Percentiles rank a stretch among this genome's conserved stretches.
Conservation (phyloP, 2,888 invertebrate species). For the Keiferia lycopersicella region DNA sequence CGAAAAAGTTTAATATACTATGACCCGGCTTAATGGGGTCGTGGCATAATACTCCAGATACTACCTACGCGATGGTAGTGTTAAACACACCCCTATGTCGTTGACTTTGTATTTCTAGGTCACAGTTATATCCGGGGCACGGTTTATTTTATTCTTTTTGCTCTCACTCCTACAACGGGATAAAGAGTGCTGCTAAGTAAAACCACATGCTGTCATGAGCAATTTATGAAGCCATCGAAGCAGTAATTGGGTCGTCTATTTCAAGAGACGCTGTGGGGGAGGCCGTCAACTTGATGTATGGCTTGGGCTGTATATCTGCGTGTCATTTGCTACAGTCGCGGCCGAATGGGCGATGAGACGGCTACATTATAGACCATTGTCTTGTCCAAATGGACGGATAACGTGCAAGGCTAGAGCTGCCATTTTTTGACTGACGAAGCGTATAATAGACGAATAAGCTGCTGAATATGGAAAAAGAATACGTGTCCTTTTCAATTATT, state of each 20-base stretch:
- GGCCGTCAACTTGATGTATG: slow-evolving; percentile 26
- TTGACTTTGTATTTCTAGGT: slow-evolving; percentile 23
- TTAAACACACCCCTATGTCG: slow-evolving; percentile 44
- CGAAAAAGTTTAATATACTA: slow-evolving; percentile 36
- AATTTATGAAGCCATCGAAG: slow-evolving; percentile 23
- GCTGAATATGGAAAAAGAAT: not conserved
- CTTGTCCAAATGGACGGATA: slow-evolving; percentile 5
- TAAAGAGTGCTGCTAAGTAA: not conserved
- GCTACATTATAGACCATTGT: slow-evolving; percentile 9
- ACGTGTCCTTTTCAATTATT: not conserved
- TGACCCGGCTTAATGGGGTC: slow-evolving; percentile 50
- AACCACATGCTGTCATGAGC: not conserved
- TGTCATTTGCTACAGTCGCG: slow-evolving; percentile 46
- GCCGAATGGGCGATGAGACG: slow-evolving; percentile 35
- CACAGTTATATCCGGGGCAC: not conserved
- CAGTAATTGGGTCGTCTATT: slow-evolving; percentile 29
- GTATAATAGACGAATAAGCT: not conserved
- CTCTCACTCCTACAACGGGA: not conserved
- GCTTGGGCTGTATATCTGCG: slow-evolving; percentile 18
- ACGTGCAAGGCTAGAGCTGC: not conserved
- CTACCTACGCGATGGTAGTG: slow-evolving; percentile 41
- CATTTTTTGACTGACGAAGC: not conserved
- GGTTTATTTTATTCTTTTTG: not conserved
- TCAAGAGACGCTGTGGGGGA: slow-evolving; percentile 23
- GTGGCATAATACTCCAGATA: slow-evolving; percentile 51